A percentile compares a stretch with the other conserved stretches of the same genome.
phyloP scores from a whole-genome alignment of 2,113 vertebrate species.

The Apistogramma diplotaenia region DNA sequence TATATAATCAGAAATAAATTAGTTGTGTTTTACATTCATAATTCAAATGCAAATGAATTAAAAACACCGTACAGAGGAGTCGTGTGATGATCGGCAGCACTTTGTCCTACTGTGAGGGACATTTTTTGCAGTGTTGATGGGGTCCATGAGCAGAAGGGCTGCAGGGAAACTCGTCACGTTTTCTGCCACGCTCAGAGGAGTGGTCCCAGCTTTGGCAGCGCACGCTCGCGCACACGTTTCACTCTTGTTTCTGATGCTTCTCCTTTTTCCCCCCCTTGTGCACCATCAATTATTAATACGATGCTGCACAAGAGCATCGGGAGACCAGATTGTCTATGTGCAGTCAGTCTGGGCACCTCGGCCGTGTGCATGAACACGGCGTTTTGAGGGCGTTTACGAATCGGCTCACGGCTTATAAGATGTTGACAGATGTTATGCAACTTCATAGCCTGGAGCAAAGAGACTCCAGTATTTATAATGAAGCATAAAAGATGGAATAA shows the following conservation, averaged over 20 bases:
- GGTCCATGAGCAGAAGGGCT: not conserved
- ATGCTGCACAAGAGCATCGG: not conserved
- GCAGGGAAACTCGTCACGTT: not conserved
- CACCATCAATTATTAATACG: conserved; percentile 39
- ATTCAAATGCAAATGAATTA: not conserved
- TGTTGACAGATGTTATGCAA: not conserved
- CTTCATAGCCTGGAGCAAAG: not conserved
- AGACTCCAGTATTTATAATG: not conserved
- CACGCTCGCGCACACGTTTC: not conserved
- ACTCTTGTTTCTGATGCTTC: conserved; percentile 9
- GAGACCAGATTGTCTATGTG: not conserved
- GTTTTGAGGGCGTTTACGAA: not conserved
- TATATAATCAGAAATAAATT: not conserved
- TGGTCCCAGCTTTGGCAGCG: not conserved
- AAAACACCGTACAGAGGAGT: not conserved
- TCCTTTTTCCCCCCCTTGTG: not conserved
- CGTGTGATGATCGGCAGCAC: not conserved
- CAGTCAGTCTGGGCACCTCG: not conserved
- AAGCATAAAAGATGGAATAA: not conserved
- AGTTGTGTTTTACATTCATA: no score
- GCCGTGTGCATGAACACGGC: not conserved
- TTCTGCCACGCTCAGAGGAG: not conserved
- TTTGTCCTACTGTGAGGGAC: not conserved
- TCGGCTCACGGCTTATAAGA: not conserved
- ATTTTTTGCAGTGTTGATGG: not conserved